Conservation (phyloP, 2,888 invertebrate species). For the Ernsta delagoae region DNA sequence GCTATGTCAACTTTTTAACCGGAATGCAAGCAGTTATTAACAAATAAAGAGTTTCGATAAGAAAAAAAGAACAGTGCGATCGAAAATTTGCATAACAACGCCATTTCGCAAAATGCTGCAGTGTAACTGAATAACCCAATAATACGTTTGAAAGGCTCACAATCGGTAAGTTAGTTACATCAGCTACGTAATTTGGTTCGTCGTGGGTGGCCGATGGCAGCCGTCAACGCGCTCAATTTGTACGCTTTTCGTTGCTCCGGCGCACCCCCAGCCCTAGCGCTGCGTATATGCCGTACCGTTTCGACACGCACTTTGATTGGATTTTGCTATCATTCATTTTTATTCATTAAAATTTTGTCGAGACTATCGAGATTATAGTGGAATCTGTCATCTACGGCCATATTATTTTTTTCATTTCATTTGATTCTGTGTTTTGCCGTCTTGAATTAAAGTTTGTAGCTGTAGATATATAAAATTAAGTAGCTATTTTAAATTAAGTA, state of each 20-base stretch:
- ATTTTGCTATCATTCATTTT: constrained; percentile 10
- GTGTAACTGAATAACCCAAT: constrained; percentile 37
- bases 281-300: constrained; percentile 47
- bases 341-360: constrained; percentile 1
- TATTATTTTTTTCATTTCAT: not conserved
- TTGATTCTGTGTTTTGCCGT: too few species aligned
- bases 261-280: constrained; percentile 50
- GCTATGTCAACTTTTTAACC: too few species aligned
- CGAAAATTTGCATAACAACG: constrained; percentile 36
- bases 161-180: constrained; percentile 56
- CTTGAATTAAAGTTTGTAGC: too few species aligned
- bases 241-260: constrained; percentile 70
- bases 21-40: too few species aligned
- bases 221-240: constrained; percentile 79
- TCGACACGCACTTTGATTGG: constrained; percentile 72
- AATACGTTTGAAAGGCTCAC: constrained; percentile 41
- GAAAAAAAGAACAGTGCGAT: constrained; percentile 19
- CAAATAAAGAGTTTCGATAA: constrained; percentile 27
- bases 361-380: not conserved
- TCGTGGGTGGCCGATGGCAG: constrained; percentile 78
- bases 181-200: constrained; percentile 52
- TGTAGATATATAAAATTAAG: too few species aligned
- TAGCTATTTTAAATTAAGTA: too few species aligned
- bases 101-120: constrained; percentile 33
- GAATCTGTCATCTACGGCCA: too few species aligned